Conservation (phyloP, 2,888 invertebrate species). For the Sisyra nigra region DNA sequence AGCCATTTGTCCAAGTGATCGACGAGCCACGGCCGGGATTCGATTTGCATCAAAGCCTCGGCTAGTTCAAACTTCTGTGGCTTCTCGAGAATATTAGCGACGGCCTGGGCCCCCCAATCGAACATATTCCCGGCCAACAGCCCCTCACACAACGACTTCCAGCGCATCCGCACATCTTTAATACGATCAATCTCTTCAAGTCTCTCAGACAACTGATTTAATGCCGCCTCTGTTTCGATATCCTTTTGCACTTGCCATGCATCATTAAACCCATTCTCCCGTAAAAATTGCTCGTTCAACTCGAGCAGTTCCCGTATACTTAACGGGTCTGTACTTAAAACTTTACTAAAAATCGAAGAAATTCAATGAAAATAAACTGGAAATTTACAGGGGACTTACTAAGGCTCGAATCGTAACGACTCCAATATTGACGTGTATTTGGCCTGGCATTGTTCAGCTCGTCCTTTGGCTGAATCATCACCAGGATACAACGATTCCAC, state of each 20-base stretch:
- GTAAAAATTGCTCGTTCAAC: conserved; percentile 79
- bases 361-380: conserved; percentile 9
- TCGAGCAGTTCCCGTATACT: conserved; percentile 83
- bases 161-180: conserved; percentile 35
- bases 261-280: conserved; percentile 84
- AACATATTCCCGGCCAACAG: conserved; percentile 83
- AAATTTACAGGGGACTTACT: conserved; percentile 37
- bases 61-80: conserved; percentile 57
- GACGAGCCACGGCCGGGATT: conserved; percentile 81
- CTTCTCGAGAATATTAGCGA: conserved; percentile 65
- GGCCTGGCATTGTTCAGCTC: conserved; percentile 68
- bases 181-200: conserved; percentile 55
- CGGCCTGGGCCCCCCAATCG: conserved; percentile 93
- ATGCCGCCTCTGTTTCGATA: conserved; percentile 68
- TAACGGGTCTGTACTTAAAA: conserved; percentile 54
- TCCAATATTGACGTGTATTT: conserved; percentile 68
- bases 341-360: conserved; percentile 13
- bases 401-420: conserved; percentile 59
- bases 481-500: conserved; percentile 66
- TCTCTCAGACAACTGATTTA: conserved; percentile 48
- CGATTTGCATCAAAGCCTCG: conserved; percentile 68
- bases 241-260: conserved; percentile 75
- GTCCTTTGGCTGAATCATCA: conserved; percentile 54
- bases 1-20: conserved; percentile 80
- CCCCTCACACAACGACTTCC: conserved; percentile 48